Evolutionary conservation across 2,888 invertebrate species (phyloP), one percentile per base, ranked within the genome.

Genomic region (Polydrusus pterygomalis): DNA sequence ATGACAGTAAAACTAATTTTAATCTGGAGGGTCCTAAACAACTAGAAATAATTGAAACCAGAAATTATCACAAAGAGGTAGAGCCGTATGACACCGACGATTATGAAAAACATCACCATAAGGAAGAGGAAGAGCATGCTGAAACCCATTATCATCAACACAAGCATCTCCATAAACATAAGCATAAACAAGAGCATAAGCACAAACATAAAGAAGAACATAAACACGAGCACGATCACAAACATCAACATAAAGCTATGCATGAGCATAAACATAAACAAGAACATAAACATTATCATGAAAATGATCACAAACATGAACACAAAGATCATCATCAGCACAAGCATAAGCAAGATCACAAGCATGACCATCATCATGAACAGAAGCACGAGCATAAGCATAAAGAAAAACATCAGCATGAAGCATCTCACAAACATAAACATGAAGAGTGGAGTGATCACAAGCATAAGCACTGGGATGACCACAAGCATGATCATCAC

Each of bases 131-230:
- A 69, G 47, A 58, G 15, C 74, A 74, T 18, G 74, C 74, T 11
- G 84, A 85, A 78, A 74, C 85, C 9, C 85, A 85, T 67, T 84
- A 85, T 58, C 85, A 85, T 68, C 81, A 83, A 58, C 85, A 85
- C 69, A 83, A 85, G 67, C 85, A 85, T 71, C 81, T 84, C n/a
- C 85, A 85, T 73, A 79, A 81, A 7, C 84, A 85, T 71, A 78
- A 84, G 30, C 85, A 85, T 74, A 83, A 83, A 62, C 82, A 83
- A 51, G 82, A 83, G 10, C 84, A 84, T 65, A 75, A 79, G 34
- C 84, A 84, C 18, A 71, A 70, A 43, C 74, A 74, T 47, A 69
- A 74, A 25, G 74, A 74, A 56, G 74, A 74, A 17, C 74, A 74
- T 25, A 63, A 75, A 17, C 80, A 80, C 56, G 49, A 74, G 3